Evolutionary conservation across 2,113 vertebrate species (phyloP).

Genomic region (Aleadryas rufinucha): DNA sequence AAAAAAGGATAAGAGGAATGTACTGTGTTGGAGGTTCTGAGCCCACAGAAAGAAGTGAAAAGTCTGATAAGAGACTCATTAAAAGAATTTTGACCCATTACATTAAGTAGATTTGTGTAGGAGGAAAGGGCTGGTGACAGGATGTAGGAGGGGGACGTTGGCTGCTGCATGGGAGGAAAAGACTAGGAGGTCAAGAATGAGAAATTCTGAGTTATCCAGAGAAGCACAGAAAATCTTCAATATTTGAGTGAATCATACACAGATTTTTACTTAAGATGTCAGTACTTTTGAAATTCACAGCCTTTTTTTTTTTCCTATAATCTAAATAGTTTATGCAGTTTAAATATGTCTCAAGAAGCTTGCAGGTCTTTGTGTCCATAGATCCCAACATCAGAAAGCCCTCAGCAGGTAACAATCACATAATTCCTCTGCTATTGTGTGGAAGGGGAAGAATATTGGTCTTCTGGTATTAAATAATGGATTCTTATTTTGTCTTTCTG

Average conservation of each 20-base stretch:
- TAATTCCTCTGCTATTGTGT: neutral
- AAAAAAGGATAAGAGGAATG: accelerated
- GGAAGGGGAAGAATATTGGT: accelerated
- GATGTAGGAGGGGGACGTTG: accelerated
- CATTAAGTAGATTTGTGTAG: neutral
- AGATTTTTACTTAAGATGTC: neutral
- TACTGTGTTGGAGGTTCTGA: neutral
- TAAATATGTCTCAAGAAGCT: neutral
- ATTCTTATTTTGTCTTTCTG: neutral
- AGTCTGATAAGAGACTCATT: neutral
- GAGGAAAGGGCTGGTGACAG: neutral
- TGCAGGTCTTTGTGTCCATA: accelerated
- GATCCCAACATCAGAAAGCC: neutral
- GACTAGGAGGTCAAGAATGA: neutral
- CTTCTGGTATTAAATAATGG: neutral
- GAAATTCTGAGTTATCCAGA: neutral
- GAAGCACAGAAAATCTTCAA: neutral
- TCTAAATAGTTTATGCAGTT: neutral
- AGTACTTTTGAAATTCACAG: neutral
- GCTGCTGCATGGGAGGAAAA: neutral
- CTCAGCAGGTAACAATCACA: neutral
- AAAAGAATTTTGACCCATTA: neutral
- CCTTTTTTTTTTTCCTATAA: neutral
- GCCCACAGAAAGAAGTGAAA: neutral
- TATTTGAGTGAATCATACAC: neutral